phyloP scores from a whole-genome alignment of 2,888 invertebrate species.

The Drosophila tanythrix region DNA sequence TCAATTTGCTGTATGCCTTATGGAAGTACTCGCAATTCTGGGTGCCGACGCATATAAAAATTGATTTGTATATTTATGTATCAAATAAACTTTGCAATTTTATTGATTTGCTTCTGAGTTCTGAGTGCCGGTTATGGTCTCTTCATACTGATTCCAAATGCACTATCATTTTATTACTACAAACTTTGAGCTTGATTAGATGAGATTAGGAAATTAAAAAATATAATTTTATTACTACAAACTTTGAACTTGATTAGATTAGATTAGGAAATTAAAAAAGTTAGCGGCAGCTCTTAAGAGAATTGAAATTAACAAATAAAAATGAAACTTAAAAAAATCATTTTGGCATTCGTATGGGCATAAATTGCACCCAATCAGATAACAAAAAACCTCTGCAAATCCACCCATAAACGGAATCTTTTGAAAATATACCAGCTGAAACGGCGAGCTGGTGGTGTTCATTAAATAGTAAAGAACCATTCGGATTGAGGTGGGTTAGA shows the following conservation, averaged over 20 bases:
- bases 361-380: conserved; percentile 2
- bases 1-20: conserved; percentile 29
- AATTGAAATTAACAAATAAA: conserved; percentile 52
- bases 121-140: conserved; percentile 27
- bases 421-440: conserved; percentile 31
- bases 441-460: conserved; percentile 26
- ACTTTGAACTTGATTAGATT: conserved; percentile 36
- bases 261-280: conserved; percentile 31
- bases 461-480: conserved; percentile 61
- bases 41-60: conserved; percentile 54
- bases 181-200: conserved; percentile 35
- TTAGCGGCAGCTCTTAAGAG: conserved; percentile 42
- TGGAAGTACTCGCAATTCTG: conserved; percentile 36
- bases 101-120: conserved; percentile 69
- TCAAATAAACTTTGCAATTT: conserved; percentile 71
- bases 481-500: background rate
- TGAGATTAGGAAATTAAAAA: conserved; percentile 34
- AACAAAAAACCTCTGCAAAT: conserved; percentile 15
- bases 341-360: conserved; percentile 14
- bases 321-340: conserved; percentile 3
- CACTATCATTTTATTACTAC: conserved; percentile 18
- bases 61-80: conserved; percentile 75
- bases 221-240: conserved; percentile 20
- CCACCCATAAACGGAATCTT: conserved; percentile 17
- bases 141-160: conserved; percentile 23